phyloP scores from a whole-genome alignment of 2,888 invertebrate genomes.

The Meteorus colon region DNA sequence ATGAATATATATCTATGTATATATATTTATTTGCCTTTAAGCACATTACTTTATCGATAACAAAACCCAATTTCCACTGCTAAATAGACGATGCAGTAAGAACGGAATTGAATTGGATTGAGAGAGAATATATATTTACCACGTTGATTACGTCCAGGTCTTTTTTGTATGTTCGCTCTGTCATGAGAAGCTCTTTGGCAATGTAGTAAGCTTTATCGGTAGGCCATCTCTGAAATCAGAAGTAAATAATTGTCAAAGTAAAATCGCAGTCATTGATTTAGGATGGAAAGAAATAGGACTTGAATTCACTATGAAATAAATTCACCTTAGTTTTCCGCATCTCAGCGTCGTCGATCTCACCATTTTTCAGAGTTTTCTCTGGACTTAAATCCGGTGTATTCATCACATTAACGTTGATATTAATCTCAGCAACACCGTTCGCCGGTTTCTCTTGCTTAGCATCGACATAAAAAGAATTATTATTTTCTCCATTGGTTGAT shows the following conservation, averaged over 20 bases:
- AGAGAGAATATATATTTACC: slow-evolving; percentile 73
- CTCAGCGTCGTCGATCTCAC: slow-evolving; percentile 61
- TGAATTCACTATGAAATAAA: neutral
- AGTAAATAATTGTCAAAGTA: neutral
- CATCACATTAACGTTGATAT: slow-evolving; percentile 56
- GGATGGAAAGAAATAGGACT: slow-evolving; percentile 7
- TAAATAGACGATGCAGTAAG: neutral
- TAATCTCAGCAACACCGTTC: slow-evolving; percentile 58
- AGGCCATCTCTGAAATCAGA: slow-evolving; percentile 76
- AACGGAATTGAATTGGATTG: neutral
- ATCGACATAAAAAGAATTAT: slow-evolving; percentile 64
- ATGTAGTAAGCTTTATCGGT: slow-evolving; percentile 86
- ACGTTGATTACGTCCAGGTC: slow-evolving; percentile 93
- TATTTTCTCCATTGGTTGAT: slow-evolving; percentile 62
- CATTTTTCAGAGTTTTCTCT: slow-evolving; percentile 65
- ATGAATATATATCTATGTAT: slow-evolving; percentile 43
- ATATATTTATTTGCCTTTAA: neutral
- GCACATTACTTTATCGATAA: slow-evolving; percentile 24
- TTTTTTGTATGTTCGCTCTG: slow-evolving; percentile 95
- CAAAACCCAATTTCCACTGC: slow-evolving; percentile 8
- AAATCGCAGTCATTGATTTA: slow-evolving; percentile 20
- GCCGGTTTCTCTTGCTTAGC: slow-evolving; percentile 57
- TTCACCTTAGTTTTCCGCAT: slow-evolving; percentile 60
- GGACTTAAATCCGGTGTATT: slow-evolving; percentile 69
- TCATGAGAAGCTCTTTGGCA: slow-evolving; percentile 95